Percentiles rank a stretch among this genome's conserved stretches.
phyloP scores from a whole-genome alignment of 2,888 invertebrate genomes.

The Melipona bicolor region DNA sequence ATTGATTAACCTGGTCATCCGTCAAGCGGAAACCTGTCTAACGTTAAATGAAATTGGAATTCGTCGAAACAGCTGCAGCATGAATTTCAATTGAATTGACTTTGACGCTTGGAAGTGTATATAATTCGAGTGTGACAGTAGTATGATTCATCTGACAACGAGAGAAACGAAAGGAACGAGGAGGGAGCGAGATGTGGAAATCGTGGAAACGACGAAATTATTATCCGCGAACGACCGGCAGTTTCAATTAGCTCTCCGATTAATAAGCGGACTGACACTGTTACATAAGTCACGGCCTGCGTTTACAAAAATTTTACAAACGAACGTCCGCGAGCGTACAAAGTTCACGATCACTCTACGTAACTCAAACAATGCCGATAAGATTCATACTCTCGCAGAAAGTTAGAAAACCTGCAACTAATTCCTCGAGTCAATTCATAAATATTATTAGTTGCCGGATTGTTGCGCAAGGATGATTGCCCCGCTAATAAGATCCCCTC shows the following conservation, averaged over 20 bases:
- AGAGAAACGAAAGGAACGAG: no score
- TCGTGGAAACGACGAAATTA: no score
- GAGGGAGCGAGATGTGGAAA: no score
- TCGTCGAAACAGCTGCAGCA: neutral
- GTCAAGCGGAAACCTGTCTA: neutral
- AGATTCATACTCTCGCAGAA: no score
- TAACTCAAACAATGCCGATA: no score
- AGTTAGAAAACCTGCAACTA: neutral
- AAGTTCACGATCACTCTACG: no score
- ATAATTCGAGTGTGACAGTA: neutral
- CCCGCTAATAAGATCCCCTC: conserved; percentile 59
- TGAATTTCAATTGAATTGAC: neutral
- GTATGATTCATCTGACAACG: neutral
- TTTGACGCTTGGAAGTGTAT: neutral
- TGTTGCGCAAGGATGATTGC: neutral
- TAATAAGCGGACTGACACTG: no score
- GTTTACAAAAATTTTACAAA: no score
- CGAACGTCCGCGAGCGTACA: no score
- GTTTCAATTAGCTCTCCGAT: no score
- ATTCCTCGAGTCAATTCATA: neutral
- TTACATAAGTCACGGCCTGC: no score
- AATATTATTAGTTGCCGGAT: neutral
- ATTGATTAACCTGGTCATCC: conserved; percentile 63
- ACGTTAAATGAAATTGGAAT: neutral
- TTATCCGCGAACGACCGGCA: no score